Base-by-base conservation (phyloP, 2,113 vertebrate species). In the Siniperca chuatsi region DNA sequence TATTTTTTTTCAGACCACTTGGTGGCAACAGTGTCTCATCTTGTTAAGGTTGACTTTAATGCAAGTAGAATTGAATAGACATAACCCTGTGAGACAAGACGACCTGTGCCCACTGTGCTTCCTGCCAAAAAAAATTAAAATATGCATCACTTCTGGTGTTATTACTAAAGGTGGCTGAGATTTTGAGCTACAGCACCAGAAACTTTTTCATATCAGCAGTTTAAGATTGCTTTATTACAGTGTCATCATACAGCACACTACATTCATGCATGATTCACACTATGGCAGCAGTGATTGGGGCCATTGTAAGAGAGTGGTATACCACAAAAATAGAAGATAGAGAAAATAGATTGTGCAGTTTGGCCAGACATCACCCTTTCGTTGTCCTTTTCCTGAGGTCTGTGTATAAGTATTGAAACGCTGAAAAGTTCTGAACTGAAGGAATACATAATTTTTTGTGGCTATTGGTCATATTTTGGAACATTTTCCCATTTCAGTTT, bases 1-100 rank as follows among this genome's bases (percentile, higher is more conserved):
- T 85, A 60, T 82, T 81, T 69, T 82, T 69, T 74, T 37, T 57
- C 68, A 84, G 16, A 84, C 93, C 94, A 95, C 93, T 87, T 91
- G 93, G 90, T 77, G 94, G 94, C 92, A 95, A 94, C 93, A 92
- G 88, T 83, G 92, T 75, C 86, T 91, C 87, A 83, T 75, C 66
- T 55, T 75, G 67, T 89, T 60, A 75, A 48, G 0, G 37, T 1
- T 55, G 23, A 81, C 52, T 79, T 69, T 29, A 66, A 64, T 37
- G 15, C 35, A 78, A 76, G 29, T 21, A 46, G 8, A 81, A 29
- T 18, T 52, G 6, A 81, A 46, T 18, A 60, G 48, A 65, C 64
- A 50, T 66, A 50, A 82, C 40, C 6, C 55, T 57, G 21, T 15
- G 25, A 77, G 62, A 78, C 37, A 44, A 29, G 66, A 42, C 12